A percentile compares a stretch with the other conserved stretches of the same genome.
Evolutionary conservation across 2,113 vertebrate genomes (phyloP).

Genomic region (Heterotilapia buettikoferi): DNA sequence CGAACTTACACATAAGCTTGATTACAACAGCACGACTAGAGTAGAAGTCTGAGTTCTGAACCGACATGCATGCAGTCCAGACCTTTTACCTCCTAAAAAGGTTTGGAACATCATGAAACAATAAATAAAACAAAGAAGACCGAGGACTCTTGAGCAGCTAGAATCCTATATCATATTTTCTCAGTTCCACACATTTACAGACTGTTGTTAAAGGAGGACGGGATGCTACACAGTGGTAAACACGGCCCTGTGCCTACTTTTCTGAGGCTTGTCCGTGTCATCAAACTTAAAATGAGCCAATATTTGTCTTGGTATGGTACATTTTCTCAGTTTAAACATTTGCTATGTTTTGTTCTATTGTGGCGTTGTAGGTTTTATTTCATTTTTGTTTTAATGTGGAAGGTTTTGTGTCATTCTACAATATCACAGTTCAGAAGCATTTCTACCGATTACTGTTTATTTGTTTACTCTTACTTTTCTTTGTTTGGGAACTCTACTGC

Average conservation of each 20-base stretch:
- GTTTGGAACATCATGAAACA: neutral
- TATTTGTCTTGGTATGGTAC: neutral
- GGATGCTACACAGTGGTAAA: neutral
- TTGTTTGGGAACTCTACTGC: neutral
- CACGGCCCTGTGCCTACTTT: neutral
- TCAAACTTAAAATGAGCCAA: neutral
- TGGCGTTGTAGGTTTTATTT: fast-evolving
- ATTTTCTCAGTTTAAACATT: neutral
- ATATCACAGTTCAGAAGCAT: neutral
- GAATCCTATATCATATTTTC: neutral
- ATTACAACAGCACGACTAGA: neutral
- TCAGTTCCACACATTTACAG: neutral
- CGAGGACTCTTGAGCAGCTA: neutral
- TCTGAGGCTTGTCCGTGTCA: neutral
- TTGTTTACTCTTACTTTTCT: neutral
- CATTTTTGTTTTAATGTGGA: neutral
- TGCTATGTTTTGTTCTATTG: fast-evolving
- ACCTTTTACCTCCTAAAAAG: neutral
- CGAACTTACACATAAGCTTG: neutral
- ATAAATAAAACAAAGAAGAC: neutral
- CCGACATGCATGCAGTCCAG: neutral
- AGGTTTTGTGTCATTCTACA: neutral
- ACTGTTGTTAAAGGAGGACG: fast-evolving
- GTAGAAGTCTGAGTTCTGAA: neutral
- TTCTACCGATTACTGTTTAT: neutral